Evolutionary conservation across 1,140 invertebrate genomes (phyloP), one percentile per base, ranked within the genome.

Genomic region (Aphelenchoides avenae): DNA sequence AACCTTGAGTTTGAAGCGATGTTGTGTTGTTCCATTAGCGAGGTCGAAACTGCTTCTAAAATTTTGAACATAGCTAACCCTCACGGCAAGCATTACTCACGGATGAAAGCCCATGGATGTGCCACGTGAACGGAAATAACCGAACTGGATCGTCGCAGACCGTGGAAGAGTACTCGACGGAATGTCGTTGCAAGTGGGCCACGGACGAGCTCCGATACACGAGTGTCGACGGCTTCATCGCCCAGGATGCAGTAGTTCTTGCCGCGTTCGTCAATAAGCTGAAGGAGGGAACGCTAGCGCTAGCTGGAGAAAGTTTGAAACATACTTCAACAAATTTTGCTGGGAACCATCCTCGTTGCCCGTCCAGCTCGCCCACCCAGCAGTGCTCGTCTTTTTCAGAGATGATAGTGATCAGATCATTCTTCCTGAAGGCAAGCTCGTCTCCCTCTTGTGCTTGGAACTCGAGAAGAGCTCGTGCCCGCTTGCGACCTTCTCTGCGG

Each of bases 301-400:
- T 36, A 13, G 34, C 15, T 5, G 1, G 33, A 22, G 15, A n/a
- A 18, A 68, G 6, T 69, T 29, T 22, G n/a, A 36, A 68, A 11
- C 13, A 15, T 24, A 71, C 60, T 48, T 77, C 58, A 11, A 75
- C 73, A 61, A 75, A 75, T 60, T 75, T 76, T 13, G 95, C 93
- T 18, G 95, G 95, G 82, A 99, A 99, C 94, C 94, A 99, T 34
- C 94, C 94, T 77, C 89, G 82, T 30, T 95, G 78, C 1, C 94
- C 94, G 84, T 98, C 97, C 1, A 98, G 78, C 80, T 99, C 95
- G 42, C 95, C 95, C 59, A 97, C 87, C 95, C 95, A 99, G 78
- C 95, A 99, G 78, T 99, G 93, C 77, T 99, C 95, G 82, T 99
- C 95, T 78, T 91, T 91, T 75, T 92, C 90, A 72, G 89, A 94